These are phyloP conservation scores for Tinamus major DNA, from an alignment of 2,797 vertebrate genomes.

Conservation along the genomic window DNA sequence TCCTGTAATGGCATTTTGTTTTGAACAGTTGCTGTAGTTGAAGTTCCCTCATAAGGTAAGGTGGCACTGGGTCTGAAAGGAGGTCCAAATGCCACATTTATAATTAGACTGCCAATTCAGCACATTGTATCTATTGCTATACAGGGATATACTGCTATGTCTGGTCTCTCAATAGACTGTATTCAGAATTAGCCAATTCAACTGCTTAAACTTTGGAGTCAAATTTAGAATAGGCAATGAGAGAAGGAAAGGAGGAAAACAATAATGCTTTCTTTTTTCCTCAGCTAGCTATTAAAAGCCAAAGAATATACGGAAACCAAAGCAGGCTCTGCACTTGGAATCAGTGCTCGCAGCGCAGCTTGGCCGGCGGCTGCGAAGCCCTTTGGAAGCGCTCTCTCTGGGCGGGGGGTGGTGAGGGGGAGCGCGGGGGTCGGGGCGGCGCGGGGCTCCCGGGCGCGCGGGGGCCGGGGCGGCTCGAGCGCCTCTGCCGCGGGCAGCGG, in stretches of 20 bases:
- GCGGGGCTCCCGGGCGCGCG: not conserved
- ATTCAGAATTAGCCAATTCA: slow-evolving; percentile 84
- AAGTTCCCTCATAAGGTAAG: slow-evolving; percentile 99
- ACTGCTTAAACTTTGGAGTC: slow-evolving; percentile 75
- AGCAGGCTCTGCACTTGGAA: slow-evolving; percentile 52
- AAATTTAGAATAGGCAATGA: slow-evolving; percentile 77
- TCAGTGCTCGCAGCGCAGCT: slow-evolving; percentile 35
- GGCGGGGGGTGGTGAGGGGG: too few species aligned
- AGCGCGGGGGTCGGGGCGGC: not conserved
- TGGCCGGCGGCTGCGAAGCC: slow-evolving; percentile 49
- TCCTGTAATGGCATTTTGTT: slow-evolving; percentile 92
- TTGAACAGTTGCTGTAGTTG: slow-evolving; percentile 92
- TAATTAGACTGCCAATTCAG: slow-evolving; percentile 99
- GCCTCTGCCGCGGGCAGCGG: not conserved
- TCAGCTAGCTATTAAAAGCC: slow-evolving; percentile 73
- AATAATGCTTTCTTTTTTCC: slow-evolving; percentile 67
- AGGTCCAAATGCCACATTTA: slow-evolving; percentile 98
- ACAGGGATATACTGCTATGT: slow-evolving; percentile 89
- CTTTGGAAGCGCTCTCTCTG: not conserved
- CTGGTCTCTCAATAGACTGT: slow-evolving; percentile 82
- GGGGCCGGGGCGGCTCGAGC: not conserved
- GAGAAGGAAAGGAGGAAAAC: slow-evolving; percentile 71
- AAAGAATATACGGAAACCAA: slow-evolving; percentile 72
- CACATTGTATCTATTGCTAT: slow-evolving; percentile 94
- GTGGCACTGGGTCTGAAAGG: slow-evolving; percentile 91